Conservation (phyloP, 2,113 vertebrate species). For the Microcebus tavaratra region DNA sequence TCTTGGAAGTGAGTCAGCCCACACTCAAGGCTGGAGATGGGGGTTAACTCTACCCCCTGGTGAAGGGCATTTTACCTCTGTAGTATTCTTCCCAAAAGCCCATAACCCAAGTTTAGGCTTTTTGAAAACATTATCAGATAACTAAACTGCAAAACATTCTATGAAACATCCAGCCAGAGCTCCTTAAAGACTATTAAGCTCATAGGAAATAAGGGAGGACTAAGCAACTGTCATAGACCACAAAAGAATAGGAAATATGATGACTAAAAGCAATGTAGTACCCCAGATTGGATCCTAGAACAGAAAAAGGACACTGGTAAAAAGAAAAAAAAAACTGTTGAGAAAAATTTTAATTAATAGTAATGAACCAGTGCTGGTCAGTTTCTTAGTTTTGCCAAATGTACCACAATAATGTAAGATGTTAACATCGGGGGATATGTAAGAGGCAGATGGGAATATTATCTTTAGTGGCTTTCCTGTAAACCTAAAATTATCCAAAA, state of each 20-base stretch:
- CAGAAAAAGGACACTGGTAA: not conserved
- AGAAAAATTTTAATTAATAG: not conserved
- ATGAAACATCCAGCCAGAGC: not conserved
- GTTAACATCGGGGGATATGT: not conserved
- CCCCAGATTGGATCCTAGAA: not conserved
- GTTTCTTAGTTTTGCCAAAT: constrained; percentile 29
- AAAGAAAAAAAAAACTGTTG: constrained; percentile 10
- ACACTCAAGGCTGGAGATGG: not conserved
- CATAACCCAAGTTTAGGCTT: not conserved
- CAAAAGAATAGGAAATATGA: not conserved
- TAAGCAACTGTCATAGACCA: not conserved
- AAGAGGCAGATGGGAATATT: not conserved
- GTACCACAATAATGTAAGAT: not conserved
- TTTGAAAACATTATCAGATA: constrained; percentile 45
- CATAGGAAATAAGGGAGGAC: not conserved
- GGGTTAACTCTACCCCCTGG: not conserved
- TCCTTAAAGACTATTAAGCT: not conserved
- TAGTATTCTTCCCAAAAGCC: not conserved
- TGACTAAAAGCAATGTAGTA: not conserved
- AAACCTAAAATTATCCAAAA: constrained; percentile 18
- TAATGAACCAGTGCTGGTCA: not conserved
- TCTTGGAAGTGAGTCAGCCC: not conserved
- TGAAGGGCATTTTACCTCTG: not conserved
- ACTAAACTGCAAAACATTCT: constrained; percentile 15
- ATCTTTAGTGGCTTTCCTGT: not conserved